phyloP scores from a whole-genome alignment of 2,888 invertebrate species.

The Chloromyia formosa region DNA sequence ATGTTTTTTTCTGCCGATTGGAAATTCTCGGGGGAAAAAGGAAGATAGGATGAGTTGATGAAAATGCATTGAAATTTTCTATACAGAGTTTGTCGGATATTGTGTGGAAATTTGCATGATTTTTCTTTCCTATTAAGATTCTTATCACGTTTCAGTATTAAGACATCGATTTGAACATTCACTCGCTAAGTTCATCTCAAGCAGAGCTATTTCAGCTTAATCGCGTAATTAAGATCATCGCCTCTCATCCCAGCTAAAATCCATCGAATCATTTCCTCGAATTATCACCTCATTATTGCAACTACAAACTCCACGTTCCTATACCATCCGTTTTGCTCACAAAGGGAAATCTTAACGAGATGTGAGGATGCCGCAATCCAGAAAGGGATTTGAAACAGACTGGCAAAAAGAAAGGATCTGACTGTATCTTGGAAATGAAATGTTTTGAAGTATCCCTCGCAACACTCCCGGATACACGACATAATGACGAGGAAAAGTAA shows the following conservation, averaged over 20 bases:
- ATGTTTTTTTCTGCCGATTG: neutral
- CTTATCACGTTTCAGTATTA: too few relatives aligned
- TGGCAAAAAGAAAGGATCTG: neutral
- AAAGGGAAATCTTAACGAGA: neutral
- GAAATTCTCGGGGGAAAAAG: conserved; percentile 22
- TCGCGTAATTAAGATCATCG: too few relatives aligned
- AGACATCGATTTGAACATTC: too few relatives aligned
- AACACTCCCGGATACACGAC: neutral
- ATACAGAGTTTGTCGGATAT: too few relatives aligned
- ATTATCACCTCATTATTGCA: conserved; percentile 39
- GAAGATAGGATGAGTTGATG: neutral
- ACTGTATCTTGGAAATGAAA: neutral
- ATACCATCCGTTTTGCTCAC: neutral
- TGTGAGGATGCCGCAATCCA: conserved; percentile 1
- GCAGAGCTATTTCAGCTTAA: too few relatives aligned
- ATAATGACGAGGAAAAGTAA: neutral
- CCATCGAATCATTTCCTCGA: neutral
- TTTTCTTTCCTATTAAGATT: too few relatives aligned
- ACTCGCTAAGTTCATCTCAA: too few relatives aligned
- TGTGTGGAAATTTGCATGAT: too few relatives aligned
- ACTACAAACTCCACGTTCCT: neutral
- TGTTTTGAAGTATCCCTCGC: neutral
- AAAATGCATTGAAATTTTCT: too few relatives aligned
- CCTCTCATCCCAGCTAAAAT: too few relatives aligned
- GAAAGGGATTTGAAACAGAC: neutral